Evolutionary conservation across 2,113 vertebrate genomes (phyloP).

Genomic region (Phylloscopus trochilus): DNA sequence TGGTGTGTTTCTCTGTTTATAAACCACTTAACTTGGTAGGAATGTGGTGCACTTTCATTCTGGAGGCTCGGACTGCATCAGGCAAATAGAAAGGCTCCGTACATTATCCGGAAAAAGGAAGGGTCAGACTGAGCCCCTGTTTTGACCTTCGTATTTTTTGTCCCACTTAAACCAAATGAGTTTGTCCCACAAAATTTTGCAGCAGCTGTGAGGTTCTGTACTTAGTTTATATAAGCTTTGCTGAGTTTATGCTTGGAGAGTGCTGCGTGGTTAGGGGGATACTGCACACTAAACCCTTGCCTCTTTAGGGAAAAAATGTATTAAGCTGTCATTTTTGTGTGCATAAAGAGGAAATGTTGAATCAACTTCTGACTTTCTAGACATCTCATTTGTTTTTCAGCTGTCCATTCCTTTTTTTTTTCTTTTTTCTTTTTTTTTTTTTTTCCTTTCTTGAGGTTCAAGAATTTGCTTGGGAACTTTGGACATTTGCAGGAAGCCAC

Average conservation of each 20-base stretch:
- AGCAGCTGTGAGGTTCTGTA: conserved; percentile 58
- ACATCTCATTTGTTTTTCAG: conserved; percentile 43
- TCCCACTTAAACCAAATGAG: conserved; percentile 30
- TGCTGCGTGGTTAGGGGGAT: conserved; percentile 32
- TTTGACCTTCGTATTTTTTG: conserved; percentile 9
- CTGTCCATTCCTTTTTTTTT: not conserved
- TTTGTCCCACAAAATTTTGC: conserved; percentile 27
- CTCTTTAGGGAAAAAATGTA: conserved; percentile 50
- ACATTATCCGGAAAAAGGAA: not conserved
- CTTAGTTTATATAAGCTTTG: conserved; percentile 60
- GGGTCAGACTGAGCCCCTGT: not conserved
- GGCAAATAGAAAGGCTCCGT: not conserved
- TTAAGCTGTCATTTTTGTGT: conserved; percentile 55
- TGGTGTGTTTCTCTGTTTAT: not conserved
- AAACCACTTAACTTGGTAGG: not conserved
- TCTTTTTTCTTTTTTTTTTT: not conserved
- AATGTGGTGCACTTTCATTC: not conserved
- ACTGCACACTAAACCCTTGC: conserved; percentile 21
- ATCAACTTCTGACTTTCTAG: conserved; percentile 45
- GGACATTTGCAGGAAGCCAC: not conserved
- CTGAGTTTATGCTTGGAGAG: conserved; percentile 57
- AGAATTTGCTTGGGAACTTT: not conserved
- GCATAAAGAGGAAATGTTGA: conserved; percentile 59
- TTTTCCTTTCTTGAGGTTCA: not conserved
- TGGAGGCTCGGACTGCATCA: not conserved